A percentile compares a stretch with the other conserved stretches of the same genome.
phyloP scores from a whole-genome alignment of 2,113 vertebrate species.

The Cyprinodon brontotheroides region DNA sequence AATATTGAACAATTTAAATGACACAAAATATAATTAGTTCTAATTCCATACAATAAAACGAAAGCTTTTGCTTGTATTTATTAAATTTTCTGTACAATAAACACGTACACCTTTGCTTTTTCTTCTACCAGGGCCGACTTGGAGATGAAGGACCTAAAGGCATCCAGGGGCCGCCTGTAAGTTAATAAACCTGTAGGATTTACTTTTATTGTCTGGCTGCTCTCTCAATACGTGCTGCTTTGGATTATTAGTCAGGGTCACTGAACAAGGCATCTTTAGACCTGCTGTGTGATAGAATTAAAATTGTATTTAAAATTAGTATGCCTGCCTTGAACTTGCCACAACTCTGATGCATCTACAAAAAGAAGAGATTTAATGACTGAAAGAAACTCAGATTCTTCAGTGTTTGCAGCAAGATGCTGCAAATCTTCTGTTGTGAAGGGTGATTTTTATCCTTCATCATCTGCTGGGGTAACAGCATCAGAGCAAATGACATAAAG shows the following conservation, averaged over 20 bases:
- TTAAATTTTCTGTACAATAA: background rate
- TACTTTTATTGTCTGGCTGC: background rate
- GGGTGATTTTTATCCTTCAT: too few relatives aligned
- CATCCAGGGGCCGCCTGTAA: constrained; percentile 81
- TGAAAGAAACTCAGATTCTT: too few relatives aligned
- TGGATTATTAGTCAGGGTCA: too few relatives aligned
- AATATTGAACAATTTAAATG: background rate
- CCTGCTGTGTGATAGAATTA: background rate
- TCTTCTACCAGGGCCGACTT: constrained; percentile 77
- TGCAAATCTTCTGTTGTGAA: too few relatives aligned
- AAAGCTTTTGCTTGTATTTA: background rate
- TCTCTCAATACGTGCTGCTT: background rate
- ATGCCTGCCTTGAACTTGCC: too few relatives aligned
- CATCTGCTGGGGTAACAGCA: too few relatives aligned
- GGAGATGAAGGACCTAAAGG: constrained; percentile 84
- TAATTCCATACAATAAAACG: background rate
- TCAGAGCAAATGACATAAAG: too few relatives aligned
- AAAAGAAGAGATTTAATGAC: too few relatives aligned
- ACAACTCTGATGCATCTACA: too few relatives aligned
- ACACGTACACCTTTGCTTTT: rapidly evolving
- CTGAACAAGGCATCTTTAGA: too few relatives aligned
- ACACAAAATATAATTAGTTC: background rate
- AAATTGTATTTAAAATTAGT: background rate
- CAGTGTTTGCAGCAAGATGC: too few relatives aligned
- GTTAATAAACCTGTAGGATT: constrained; percentile 29